Evolutionary conservation across 2,797 vertebrate species (phyloP).

Genomic region (Cetoscarus ocellatus): DNA sequence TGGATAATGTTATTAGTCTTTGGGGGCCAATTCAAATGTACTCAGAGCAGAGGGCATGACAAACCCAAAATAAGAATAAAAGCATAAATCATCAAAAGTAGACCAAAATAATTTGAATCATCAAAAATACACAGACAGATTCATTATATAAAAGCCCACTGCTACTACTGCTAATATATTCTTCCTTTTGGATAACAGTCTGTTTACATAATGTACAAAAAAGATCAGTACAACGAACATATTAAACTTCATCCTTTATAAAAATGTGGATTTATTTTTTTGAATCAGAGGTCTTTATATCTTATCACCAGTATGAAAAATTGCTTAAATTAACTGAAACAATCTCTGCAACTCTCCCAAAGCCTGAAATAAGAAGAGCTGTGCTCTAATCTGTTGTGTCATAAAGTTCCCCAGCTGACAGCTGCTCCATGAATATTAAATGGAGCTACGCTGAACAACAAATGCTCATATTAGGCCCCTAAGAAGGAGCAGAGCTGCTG

Average conservation of each 20-base stretch:
- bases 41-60: too few relatives aligned
- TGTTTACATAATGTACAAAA: not conserved
- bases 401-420: conserved; percentile 5
- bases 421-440: conserved; percentile 36
- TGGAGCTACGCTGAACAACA: not conserved
- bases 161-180: too few relatives aligned
- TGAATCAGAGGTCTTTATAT: not conserved
- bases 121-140: too few relatives aligned
- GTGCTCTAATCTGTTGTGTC: not conserved
- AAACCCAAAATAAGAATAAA: too few relatives aligned
- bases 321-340: not conserved
- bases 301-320: not conserved
- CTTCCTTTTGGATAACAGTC: not conserved
- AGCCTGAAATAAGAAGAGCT: conserved; percentile 15
- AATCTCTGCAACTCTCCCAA: conserved; percentile 7
- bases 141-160: not conserved
- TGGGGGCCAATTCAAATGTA: too few relatives aligned
- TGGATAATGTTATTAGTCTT: too few relatives aligned
- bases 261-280: not conserved
- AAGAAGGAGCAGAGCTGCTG: not conserved
- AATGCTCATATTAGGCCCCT: not conserved
- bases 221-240: not conserved
- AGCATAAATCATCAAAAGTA: too few relatives aligned
- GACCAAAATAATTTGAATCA: too few relatives aligned
- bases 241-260: too few relatives aligned